Evolutionary conservation across 2,113 vertebrate genomes (phyloP).

Genomic region (Lichenostomus cassidix): DNA sequence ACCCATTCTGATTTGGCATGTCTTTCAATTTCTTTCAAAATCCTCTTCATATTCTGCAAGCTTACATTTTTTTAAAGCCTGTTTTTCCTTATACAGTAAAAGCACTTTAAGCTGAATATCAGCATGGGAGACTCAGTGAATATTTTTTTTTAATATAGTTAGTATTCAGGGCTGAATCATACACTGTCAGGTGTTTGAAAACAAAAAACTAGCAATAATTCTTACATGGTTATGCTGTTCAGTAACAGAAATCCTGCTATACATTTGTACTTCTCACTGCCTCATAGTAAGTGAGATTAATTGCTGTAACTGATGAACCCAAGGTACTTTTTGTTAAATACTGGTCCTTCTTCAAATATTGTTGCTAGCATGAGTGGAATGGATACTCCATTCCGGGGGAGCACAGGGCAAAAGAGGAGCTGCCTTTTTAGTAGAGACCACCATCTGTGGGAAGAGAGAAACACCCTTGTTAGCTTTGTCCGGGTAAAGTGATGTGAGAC

Average conservation of each 20-base stretch:
- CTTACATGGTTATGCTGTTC: neutral
- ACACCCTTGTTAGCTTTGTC: neutral
- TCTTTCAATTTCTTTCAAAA: neutral
- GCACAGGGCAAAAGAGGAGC: rapidly evolving
- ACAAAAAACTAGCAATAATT: neutral
- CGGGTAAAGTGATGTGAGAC: neutral
- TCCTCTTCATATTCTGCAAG: neutral
- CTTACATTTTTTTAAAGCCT: neutral
- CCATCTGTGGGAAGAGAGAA: neutral
- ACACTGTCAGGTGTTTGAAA: neutral
- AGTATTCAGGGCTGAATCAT: neutral
- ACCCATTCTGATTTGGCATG: rapidly evolving
- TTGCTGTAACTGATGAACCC: neutral
- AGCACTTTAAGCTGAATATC: neutral
- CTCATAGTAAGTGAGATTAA: neutral
- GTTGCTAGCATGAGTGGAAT: neutral
- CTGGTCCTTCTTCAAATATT: neutral
- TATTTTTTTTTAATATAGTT: neutral
- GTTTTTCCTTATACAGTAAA: neutral
- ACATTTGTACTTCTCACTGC: neutral
- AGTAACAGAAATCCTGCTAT: neutral
- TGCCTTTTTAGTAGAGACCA: neutral
- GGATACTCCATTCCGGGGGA: neutral
- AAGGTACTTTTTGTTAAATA: neutral
- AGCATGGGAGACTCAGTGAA: neutral